These are phyloP conservation scores for Caerostris extrusa DNA, from an alignment of 1,140 invertebrate genomes.

Conservation along the genomic window DNA sequence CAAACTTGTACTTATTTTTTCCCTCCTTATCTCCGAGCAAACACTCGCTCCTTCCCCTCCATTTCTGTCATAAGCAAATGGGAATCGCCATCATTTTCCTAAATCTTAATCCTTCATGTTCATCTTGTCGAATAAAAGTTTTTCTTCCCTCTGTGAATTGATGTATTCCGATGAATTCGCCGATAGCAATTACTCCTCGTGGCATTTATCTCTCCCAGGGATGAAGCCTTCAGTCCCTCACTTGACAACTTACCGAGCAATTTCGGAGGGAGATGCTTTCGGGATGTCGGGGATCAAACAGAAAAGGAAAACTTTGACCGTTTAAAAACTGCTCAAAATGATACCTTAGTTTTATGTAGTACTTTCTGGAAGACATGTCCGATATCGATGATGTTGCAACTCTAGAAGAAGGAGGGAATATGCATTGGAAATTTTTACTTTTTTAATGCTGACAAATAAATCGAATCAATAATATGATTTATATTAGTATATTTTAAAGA, in stretches of 20 bases:
- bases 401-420: background rate
- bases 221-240: constrained; percentile 31
- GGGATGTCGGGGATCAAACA: constrained; percentile 27
- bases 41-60: background rate
- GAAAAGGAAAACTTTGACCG: constrained; percentile 38
- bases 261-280: background rate
- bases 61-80: constrained; percentile 50
- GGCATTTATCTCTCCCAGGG: too few relatives aligned
- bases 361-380: background rate
- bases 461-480: too few relatives aligned
- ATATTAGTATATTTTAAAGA: too few relatives aligned
- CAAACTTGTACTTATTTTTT: too few relatives aligned
- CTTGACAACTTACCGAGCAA: constrained; percentile 58
- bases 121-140: constrained; percentile 35
- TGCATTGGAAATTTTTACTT: background rate
- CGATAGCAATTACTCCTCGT: constrained; percentile 58
- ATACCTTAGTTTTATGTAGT: constrained; percentile 27
- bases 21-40: background rate
- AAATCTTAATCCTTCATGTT: constrained; percentile 53
- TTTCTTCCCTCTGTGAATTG: constrained; percentile 30
- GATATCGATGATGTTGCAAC: background rate
- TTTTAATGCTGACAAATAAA: too few relatives aligned
- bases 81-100: background rate
- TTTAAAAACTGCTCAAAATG: constrained; percentile 5
- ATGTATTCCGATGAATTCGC: constrained; percentile 32